Base-by-base conservation (phyloP, 2,888 invertebrate species). In the Cremastinae sp. region DNA sequence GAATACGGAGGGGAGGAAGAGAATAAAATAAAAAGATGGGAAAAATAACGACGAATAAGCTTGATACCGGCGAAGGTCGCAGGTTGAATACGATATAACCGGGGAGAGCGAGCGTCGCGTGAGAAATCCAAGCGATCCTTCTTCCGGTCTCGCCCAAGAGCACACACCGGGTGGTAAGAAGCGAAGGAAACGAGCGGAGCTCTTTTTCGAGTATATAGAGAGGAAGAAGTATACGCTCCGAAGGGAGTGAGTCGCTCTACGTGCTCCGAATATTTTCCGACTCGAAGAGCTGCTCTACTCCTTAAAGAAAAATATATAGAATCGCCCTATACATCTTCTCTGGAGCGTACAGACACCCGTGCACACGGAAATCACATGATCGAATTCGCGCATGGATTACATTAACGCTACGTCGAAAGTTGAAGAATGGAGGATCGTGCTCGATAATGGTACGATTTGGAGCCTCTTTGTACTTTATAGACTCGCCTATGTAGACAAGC, bases 81-180 rank as follows among this genome's bases (percentile, higher is more conserved):
- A 39, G 41, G 56, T 72, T 76, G 68, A 76, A 72, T 76, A 68
- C 58, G 41, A 43, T 62, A 59, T 22, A 53, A 45, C 43, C 9
- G 18, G 43, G n/a, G 45, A 73, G 65, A 53, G 47, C 16, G 65
- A 71, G 61, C 69, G 74, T 74, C 75, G 73, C 66, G 68, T 78
- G 78, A 78, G 79, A 79, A 79, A 79, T 79, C 75, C 79, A 66
- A 75, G 75, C 75, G 78, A 79, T 79, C 74, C 75, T 78, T 79
- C 79, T 79, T 79, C 75, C 72, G 72, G 69, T 74, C 61, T 71
- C 66, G 69, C 62, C 75, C 45, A 55, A 68, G 72, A 78, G 62
- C 49, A 58, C 28, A 28, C 28, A 28, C 2, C 43, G 20, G 41
- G 35, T 20, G 62, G 43, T 72, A 56, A 53, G 68, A 62, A 69